Base-by-base conservation (phyloP, 2,113 vertebrate species). In the Rhynchopsitta pachyrhyncha region DNA sequence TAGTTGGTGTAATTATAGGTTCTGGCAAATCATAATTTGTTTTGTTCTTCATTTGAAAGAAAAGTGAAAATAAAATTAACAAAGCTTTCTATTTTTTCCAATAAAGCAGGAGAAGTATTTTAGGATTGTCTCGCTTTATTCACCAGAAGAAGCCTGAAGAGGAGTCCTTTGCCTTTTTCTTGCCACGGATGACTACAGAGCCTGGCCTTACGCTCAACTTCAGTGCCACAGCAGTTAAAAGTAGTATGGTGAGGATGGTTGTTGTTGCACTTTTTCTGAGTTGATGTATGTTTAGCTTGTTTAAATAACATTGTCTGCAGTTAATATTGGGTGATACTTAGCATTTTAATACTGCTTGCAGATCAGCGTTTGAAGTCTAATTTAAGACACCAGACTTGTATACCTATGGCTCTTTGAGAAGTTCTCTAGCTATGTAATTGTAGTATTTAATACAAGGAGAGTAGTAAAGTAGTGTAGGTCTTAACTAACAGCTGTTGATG, bases 211-310 rank as follows among this genome's bases (percentile, higher is more conserved):
- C 96, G 5, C 80, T 99, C 57, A 99, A 98, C 88, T 99, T 99
- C 94, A 99, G 98, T 53, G 98, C 99, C 46, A 99, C 99, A 24
- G 98, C 99, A 13, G 98, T 99, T 49, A 99, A 98, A 95, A 99
- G 98, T 82, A 99, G 98, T 63, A 98, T 98, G 98, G 99, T 99
- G 88, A 97, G 97, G 12, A 50, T 12, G 35, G 20, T 23, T 17
- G 16, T 71, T 88, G n/a, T 37, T 47, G 13, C 0, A 0, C 19
- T 46, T 76, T 91, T 86, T 88, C 55, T 46, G 42, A 71, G 42
- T 52, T 64, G 14, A 57, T 37, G 1, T 42, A 12, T 55, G 7
- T 68, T 91, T 90, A 64, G 9, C 33, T 83, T 81, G 41, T 67
- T 91, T 59, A 86, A 93, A 55, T 79, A 81, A 39, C 9, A 41